Evolutionary conservation across 2,797 vertebrate genomes (phyloP).

Genomic region (Phoeniculus purpureus): DNA sequence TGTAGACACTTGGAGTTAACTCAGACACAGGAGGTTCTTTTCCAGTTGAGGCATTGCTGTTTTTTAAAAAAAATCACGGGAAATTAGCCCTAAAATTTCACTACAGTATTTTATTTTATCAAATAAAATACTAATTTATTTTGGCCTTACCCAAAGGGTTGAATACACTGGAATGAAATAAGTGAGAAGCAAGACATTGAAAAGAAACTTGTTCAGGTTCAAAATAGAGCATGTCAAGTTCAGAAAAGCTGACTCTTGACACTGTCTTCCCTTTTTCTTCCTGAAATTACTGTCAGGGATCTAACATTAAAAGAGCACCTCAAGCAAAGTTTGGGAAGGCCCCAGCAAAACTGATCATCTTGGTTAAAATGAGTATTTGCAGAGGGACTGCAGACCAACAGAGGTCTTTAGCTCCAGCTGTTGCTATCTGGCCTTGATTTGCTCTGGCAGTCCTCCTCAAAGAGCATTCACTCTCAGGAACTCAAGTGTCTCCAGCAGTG

Average conservation of each 20-base stretch:
- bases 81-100: not conserved
- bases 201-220: not conserved
- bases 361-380: not conserved
- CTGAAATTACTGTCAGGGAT: not conserved
- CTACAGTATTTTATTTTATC: too few species aligned
- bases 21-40: not conserved
- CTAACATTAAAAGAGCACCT: not conserved
- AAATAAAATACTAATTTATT: too few species aligned
- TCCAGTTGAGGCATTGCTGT: not conserved
- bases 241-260: not conserved
- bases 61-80: not conserved
- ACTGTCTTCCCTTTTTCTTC: not conserved
- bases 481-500: not conserved
- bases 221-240: not conserved
- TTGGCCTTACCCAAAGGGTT: not conserved
- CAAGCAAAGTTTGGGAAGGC: not conserved
- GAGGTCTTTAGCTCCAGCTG: not conserved
- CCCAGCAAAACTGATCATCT: not conserved
- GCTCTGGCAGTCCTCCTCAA: not conserved
- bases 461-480: too few species aligned
- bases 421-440: not conserved
- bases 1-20: not conserved
- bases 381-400: not conserved
- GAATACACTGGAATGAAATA: not conserved
- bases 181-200: not conserved